Percentiles rank a stretch among this genome's conserved stretches.
Evolutionary conservation across 2,113 vertebrate genomes (phyloP).

Genomic region (Pantherophis guttatus): DNA sequence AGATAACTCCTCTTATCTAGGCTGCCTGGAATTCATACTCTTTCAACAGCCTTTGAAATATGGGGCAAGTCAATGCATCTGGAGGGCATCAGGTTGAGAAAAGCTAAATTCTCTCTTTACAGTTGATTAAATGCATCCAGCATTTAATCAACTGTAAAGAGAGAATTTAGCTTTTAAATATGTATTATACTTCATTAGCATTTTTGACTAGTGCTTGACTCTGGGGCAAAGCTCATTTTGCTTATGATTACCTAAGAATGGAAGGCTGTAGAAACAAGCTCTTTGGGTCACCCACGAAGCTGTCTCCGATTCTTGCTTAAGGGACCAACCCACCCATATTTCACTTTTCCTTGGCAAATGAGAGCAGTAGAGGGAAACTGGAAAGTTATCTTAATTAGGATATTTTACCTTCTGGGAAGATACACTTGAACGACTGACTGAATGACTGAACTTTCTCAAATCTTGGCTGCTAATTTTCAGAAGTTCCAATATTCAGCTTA

Average conservation of each 20-base stretch:
- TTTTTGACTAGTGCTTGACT: neutral
- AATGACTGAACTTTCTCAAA: conserved; percentile 12
- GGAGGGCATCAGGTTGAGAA: neutral
- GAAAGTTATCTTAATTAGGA: neutral
- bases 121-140: too few relatives aligned
- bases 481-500: conserved; percentile 7
- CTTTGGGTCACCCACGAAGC: neutral
- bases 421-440: conserved; percentile 6
- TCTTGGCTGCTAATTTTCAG: conserved; percentile 13
- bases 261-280: neutral
- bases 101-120: neutral
- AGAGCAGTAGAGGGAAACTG: neutral
- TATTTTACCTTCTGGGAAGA: neutral
- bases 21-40: neutral
- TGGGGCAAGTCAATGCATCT: neutral
- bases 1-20: neutral
- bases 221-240: neutral
- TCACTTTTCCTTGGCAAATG: conserved; percentile 31
- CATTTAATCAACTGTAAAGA: neutral
- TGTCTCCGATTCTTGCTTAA: conserved; percentile 2
- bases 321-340: neutral
- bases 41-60: neutral
- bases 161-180: conserved; percentile 4
- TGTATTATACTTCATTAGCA: neutral
- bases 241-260: conserved; percentile 5